Evolutionary conservation across 1,140 invertebrate genomes (phyloP).

Genomic region (Aphelinus atriplicis): DNA sequence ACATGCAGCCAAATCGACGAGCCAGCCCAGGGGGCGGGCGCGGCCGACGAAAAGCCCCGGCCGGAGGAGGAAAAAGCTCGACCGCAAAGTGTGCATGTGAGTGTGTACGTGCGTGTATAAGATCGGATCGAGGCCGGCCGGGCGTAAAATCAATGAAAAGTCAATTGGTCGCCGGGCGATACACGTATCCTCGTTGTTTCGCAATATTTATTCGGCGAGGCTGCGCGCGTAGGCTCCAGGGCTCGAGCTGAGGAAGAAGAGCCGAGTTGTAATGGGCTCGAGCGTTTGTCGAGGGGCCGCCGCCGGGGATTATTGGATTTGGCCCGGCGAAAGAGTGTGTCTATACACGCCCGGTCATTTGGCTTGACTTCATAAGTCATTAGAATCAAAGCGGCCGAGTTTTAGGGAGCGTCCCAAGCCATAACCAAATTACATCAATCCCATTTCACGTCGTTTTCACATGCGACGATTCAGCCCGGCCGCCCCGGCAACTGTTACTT

Average conservation of each 20-base stretch:
- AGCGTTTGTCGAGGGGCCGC: conserved; percentile 39
- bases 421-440: conserved; percentile 68
- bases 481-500: conserved; percentile 21
- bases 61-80: neutral
- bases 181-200: conserved; percentile 36
- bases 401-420: conserved; percentile 46
- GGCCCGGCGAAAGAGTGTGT: conserved; percentile 2
- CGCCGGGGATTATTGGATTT: conserved; percentile 59
- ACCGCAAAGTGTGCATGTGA: neutral
- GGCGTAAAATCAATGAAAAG: conserved; percentile 41
- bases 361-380: conserved; percentile 67
- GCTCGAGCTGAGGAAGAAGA: neutral
- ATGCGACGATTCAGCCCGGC: conserved; percentile 42
- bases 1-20: neutral
- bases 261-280: conserved; percentile 45
- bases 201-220: conserved; percentile 45
- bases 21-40: neutral
- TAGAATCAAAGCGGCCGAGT: conserved; percentile 60
- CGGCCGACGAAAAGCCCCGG: no score
- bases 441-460: conserved; percentile 67
- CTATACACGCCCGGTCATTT: conserved; percentile 50
- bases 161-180: conserved; percentile 20
- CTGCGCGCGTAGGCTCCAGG: no score
- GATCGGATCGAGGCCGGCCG: conserved; percentile 27
- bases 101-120: conserved; percentile 10